Base-by-base conservation (phyloP, 2,113 vertebrate species). In the Sialia sialis region DNA sequence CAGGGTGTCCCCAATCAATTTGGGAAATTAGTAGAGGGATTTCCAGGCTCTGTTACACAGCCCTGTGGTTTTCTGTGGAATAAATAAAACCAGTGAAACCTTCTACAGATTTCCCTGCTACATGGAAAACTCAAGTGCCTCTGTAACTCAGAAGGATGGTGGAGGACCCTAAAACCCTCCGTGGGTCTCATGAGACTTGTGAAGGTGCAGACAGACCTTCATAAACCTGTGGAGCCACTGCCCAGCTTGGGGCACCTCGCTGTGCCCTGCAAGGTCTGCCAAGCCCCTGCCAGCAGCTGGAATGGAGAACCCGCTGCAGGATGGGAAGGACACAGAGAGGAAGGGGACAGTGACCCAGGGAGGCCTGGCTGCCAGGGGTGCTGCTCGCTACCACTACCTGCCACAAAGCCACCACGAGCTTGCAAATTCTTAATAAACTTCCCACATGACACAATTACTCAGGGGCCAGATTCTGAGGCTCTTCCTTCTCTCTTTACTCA, bases 381-480 rank as follows among this genome's bases (percentile, higher is more conserved):
- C 52, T 55, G 52, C 44, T 84, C 0, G 0, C 30, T 1, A 1
- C 38, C 0, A 0, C n/a, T 0, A 0, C 41, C 34, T 1, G 2
- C 75, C 73, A 63, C 38, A 88, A 92, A 95, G 83, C 46, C 79
- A 81, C 56, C 2, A 0, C 79, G 72, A 94, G 56, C 68, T 84
- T 90, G 82, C 72, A 89, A 38, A 93, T 75, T 78, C 85, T 62
- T 55, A 39, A 84, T 60, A 51, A 94, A 51, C 32, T 66, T 78
- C 54, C 82, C 63, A 91, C 0, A 2, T 70, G 82, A 95, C 49
- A 83, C 51, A 78, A 54, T 74, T 72, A 77, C 44, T 39, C 56
- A 17, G 69, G 60, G 66, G 68, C 54, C 88, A 83, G 91, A 84
- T 86, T 30, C 79, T 84, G 84, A 79, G 90, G 41, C 52, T 34